Base-by-base conservation (phyloP, 2,888 invertebrate genomes). In the Abrostola tripartita region DNA sequence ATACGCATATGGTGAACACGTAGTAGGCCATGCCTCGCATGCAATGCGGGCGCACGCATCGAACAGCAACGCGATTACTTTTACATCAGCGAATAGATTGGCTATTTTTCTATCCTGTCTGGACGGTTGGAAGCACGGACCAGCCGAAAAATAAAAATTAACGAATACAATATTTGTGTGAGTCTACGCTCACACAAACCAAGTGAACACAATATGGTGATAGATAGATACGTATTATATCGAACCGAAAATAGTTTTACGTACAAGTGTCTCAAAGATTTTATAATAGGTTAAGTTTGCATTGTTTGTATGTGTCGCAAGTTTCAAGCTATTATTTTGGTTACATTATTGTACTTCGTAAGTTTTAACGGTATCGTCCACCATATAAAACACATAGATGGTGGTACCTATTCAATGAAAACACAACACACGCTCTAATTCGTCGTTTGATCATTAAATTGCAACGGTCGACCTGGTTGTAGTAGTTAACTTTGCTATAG, bases 31-130 rank as follows among this genome's bases (percentile, higher is more conserved):
- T 37, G 38, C 38, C 37, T 24, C 35, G 53, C 35, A 6, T 6
- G 35, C 36, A n/a, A n/a, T 12, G 37, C 38, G 10, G 10, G 24
- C 11, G 41, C 6, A 11, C 10, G 24, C 35, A 7, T 37, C 12
- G 12, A 12, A 38, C 14, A n/a, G 40, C 11, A 9, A 38, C 9
- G 14, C 14, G 44, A 14, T 47, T 47, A 38, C n/a, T 14, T 38
- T n/a, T n/a, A 56, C 37, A 54, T 24, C 44, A 44, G 1, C 7
- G 6, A 44, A 35, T 54, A 40, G 54, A 58, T 65, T 70, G 36
- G 37, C 42, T 38, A 55, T 61, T 65, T 51, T 65, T 37, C 12
- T 41, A 68, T 50, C 38, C 37, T 36, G 1, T 57, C 37, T 12
- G 35, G 24, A 35, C 11, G 41, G 14, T 50, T 44, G 35, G 5